These are phyloP conservation scores for Oreochromis aureus DNA, from an alignment of 2,113 vertebrate genomes.

Conservation along the genomic window DNA sequence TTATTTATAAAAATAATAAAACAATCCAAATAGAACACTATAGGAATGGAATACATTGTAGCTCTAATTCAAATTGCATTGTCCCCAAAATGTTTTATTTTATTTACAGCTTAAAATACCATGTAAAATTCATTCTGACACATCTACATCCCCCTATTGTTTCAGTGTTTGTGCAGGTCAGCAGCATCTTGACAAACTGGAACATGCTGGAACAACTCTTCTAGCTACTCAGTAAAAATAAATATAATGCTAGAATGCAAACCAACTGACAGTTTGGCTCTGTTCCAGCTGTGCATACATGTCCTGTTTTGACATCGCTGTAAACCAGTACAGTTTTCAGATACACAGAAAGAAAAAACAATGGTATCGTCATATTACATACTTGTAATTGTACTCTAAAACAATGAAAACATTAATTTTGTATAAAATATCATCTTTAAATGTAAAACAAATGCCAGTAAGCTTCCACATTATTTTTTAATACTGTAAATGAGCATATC, in stretches of 20 bases:
- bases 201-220: background rate
- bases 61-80: background rate
- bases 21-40: background rate
- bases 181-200: background rate
- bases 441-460: background rate
- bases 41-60: background rate
- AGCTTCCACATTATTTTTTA: background rate
- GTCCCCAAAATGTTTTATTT: background rate
- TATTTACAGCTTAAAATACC: background rate
- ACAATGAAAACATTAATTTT: background rate
- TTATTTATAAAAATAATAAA: background rate
- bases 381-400: background rate
- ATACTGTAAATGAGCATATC: background rate
- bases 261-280: background rate
- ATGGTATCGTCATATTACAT: background rate
- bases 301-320: background rate
- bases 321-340: background rate
- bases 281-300: background rate
- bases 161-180: background rate
- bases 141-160: background rate
- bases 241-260: background rate
- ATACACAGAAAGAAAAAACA: background rate
- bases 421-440: background rate
- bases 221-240: background rate
- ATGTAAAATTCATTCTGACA: background rate